Base-by-base conservation (phyloP, 2,888 invertebrate species). In the Acronicta aceris region DNA sequence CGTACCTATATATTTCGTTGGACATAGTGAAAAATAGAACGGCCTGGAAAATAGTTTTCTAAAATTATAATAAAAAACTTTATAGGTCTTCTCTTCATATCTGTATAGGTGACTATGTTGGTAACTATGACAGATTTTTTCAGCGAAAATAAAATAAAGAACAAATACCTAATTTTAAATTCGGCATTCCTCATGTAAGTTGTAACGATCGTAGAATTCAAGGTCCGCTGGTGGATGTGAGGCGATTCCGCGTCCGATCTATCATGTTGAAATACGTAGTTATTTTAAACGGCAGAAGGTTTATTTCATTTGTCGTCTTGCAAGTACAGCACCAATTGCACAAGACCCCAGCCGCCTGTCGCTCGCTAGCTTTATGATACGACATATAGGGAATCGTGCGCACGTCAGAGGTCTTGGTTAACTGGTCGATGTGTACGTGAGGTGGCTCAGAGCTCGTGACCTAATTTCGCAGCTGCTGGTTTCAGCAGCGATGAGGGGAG, bases 381-480 rank as follows among this genome's bases (percentile, higher is more conserved):
- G 47, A 67, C 43, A 43, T 67, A 48, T 64, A 63, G 49, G 58
- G 59, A 74, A 71, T 77, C 72, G 71, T 80, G 76, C 71, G 76
- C 76, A 82, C 81, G 82, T 84, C 81, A 86, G 79, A 84, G 88
- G 78, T 88, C 90, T 82, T 65, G 60, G 78, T 81, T 75, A 73
- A 82, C 74, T 90, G 92, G 93, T 80, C 86, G 85, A 81, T 83
- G 79, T 76, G 77, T 85, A 89, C 87, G 89, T 89, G 89, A 89
- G 90, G 89, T 89, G 87, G 89, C 87, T 88, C 86, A 84, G 87
- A 90, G 90, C 93, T 93, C 89, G 93, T 93, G 94, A 94, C 93
- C 94, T 85, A 94, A 93, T 93, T 93, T 92, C 90, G 93, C 93
- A 93, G 93, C 93, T 92, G 93, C 91, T 93, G 93, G 92, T 93